Percentiles rank a stretch among this genome's conserved stretches.
These are phyloP conservation scores for Trogon melanurus DNA, from an alignment of 2,113 vertebrate genomes.

Conservation along the genomic window DNA sequence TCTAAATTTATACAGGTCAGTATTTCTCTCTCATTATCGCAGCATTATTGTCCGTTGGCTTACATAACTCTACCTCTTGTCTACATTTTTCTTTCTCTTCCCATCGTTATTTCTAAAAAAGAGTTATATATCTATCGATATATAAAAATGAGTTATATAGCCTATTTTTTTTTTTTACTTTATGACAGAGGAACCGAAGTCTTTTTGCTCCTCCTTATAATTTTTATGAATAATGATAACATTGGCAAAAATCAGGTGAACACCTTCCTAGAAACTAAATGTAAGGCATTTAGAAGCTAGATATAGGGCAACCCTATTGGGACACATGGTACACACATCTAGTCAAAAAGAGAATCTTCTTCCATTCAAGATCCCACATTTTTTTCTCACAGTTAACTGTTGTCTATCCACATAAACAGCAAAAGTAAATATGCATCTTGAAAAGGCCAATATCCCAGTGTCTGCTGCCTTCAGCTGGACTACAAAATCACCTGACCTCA, in stretches of 20 bases:
- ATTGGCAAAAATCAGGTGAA: not conserved
- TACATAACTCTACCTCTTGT: not conserved
- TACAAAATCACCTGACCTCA: not conserved
- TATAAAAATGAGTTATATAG: too few species aligned
- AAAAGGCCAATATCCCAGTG: not conserved
- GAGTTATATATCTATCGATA: not conserved
- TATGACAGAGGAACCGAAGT: not conserved
- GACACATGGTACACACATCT: not conserved
- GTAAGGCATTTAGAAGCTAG: too few species aligned
- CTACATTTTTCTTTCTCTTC: not conserved
- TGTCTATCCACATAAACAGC: not conserved
- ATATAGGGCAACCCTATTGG: not conserved
- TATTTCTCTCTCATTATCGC: not conserved
- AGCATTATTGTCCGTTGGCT: not conserved
- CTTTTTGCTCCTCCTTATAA: not conserved
- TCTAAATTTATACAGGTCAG: not conserved
- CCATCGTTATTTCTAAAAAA: not conserved
- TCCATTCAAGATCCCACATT: not conserved
- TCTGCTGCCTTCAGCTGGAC: not conserved
- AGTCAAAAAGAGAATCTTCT: not conserved
- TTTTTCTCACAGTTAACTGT: not conserved
- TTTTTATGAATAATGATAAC: not conserved
- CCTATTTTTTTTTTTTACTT: too few species aligned
- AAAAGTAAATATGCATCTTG: not conserved
- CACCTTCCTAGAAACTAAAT: not conserved